Evolutionary conservation across 2,113 vertebrate species (phyloP).

Genomic region (Dicentrarchus labrax): DNA sequence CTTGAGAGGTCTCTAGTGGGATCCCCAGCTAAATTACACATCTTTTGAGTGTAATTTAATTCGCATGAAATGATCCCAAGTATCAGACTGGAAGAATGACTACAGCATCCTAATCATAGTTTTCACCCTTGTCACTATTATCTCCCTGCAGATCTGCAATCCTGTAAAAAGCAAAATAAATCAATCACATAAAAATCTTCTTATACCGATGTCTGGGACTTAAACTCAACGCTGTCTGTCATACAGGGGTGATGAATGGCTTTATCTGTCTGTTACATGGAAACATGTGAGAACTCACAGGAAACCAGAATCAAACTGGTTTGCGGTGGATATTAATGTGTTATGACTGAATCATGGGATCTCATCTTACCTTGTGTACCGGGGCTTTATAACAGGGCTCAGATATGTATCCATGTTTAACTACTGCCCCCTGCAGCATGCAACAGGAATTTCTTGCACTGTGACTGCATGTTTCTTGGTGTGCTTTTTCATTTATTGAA

Average conservation of each 20-base stretch:
- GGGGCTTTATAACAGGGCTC: background rate
- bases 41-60: conserved; percentile 40
- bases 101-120: conserved; percentile 38
- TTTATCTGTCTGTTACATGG: conserved; percentile 26
- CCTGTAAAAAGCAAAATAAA: conserved; percentile 46
- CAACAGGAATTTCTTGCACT: background rate
- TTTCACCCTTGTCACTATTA: conserved; percentile 3
- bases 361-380: conserved; percentile 26
- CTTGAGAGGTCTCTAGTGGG: conserved; percentile 45
- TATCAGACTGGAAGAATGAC: conserved; percentile 19
- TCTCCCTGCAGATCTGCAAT: conserved; percentile 28
- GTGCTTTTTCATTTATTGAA: background rate
- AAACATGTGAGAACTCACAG: conserved; percentile 13
- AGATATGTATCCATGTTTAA: conserved; percentile 50
- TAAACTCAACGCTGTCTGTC: background rate
- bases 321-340: conserved; percentile 49
- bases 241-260: background rate
- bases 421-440: conserved; percentile 79
- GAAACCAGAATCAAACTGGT: conserved; percentile 32
- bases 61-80: conserved; percentile 30
- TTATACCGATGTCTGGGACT: conserved; percentile 18
- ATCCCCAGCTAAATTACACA: conserved; percentile 35
- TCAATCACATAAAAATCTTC: conserved; percentile 30
- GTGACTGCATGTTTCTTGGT: background rate
- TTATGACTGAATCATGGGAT: conserved; percentile 53